phyloP scores from a whole-genome alignment of 2,113 vertebrate genomes.

The Engystomops pustulosus region DNA sequence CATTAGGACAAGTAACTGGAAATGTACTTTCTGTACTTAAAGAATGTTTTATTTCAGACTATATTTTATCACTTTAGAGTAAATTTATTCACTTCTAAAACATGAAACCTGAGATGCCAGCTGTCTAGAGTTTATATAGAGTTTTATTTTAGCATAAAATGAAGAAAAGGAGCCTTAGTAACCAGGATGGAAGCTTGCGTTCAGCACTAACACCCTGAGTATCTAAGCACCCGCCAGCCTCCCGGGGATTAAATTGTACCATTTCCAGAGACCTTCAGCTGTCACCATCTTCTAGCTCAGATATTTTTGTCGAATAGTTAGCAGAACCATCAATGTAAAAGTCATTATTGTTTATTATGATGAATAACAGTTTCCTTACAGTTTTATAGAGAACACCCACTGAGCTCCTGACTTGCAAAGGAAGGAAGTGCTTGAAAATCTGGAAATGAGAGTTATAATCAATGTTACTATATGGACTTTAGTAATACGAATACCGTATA shows the following conservation, averaged over 20 bases:
- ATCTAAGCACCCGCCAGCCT: conserved; percentile 10
- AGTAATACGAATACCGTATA: background rate
- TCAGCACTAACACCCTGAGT: background rate
- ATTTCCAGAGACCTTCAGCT: conserved; percentile 28
- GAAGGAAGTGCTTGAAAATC: background rate
- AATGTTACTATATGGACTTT: background rate
- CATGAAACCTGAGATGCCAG: background rate
- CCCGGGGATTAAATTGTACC: conserved; percentile 26
- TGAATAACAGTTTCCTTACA: conserved; percentile 4
- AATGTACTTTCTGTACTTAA: background rate
- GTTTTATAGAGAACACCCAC: conserved; percentile 35
- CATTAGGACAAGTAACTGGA: background rate
- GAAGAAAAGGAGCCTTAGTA: background rate
- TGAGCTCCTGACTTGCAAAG: conserved; percentile 6
- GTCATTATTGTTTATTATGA: conserved; percentile 40
- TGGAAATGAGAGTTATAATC: background rate
- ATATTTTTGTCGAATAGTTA: conserved; percentile 14
- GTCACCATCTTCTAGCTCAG: conserved; percentile 18
- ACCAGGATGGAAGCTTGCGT: conserved; percentile 1
- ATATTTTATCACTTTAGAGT: background rate
- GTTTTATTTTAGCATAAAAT: background rate
- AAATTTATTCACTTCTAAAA: background rate
- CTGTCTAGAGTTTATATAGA: background rate
- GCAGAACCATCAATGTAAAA: background rate
- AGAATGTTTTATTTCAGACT: no score